Evolutionary conservation across 2,113 vertebrate genomes (phyloP), one percentile per base, ranked within the genome.

Genomic region (Sardina pilchardus): DNA sequence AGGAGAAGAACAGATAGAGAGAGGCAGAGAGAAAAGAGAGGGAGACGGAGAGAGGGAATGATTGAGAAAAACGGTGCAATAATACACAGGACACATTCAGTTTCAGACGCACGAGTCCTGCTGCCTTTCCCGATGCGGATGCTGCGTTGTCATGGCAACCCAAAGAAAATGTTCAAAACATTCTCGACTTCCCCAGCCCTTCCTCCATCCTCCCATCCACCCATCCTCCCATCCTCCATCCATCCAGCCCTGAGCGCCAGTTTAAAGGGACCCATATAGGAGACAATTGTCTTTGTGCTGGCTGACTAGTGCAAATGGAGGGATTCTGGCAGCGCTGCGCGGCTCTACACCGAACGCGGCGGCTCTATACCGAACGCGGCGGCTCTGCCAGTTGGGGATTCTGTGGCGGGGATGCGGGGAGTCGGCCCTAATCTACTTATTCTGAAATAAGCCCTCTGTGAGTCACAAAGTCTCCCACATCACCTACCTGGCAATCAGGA

Each of bases 71-170:
- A 34, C 24, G 0, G 30, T 4, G 30, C 9, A 12, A 6, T 9
- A 34, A 17, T 12, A 36, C 14, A 36, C 71, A 78, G 71, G 71
- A 34, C 30, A 4, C 16, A 30, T 67, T 39, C 30, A 78, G 24
- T 24, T 4, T 78, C 30, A 34, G 4, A 39, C 26, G 5, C 30
- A 36, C 34, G 39, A 78, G 30, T 36, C 26, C 9, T 17, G 26
- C 34, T 36, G 30, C 14, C 30, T 78, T 78, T 78, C n/a, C n/a
- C 30, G 71, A 78, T 78, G 71, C 34, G 86, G 85, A 90, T 86
- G 85, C 81, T 59, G 85, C 59, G 89, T 89, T 89, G 88, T 88
- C 89, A 90, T 90, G 86, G 83, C 83, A 90, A 90, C 89, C 87
- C 88, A 88, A 88, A 78, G 86, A 85, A 42, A 42, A 42, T 42